A percentile compares a stretch with the other conserved stretches of the same genome.
phyloP scores from a whole-genome alignment of 2,888 invertebrate genomes.

The Drosophila nigricruria region DNA sequence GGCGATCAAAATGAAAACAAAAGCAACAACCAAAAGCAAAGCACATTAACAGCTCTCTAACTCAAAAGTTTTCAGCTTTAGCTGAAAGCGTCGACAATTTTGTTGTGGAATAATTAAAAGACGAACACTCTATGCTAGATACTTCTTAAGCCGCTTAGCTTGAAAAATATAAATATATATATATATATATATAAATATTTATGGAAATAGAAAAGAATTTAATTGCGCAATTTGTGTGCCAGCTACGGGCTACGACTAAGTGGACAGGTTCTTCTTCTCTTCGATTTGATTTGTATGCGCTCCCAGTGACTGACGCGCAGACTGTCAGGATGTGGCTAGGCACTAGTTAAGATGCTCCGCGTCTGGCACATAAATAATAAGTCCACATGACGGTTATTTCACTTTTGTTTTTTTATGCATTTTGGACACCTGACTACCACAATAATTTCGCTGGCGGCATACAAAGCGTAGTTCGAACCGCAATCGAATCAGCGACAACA shows the following conservation, averaged over 20 bases:
- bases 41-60: conserved; percentile 46
- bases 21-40: conserved; percentile 40
- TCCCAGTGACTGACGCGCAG: conserved; percentile 20
- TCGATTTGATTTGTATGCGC: conserved; percentile 59
- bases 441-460: conserved; percentile 71
- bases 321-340: conserved; percentile 56
- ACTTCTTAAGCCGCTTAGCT: conserved; percentile 35
- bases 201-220: conserved; percentile 44
- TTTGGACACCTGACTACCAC: conserved; percentile 39
- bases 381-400: conserved; percentile 10
- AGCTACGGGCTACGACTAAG: conserved; percentile 32
- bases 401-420: conserved; percentile 39
- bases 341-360: conserved; percentile 58
- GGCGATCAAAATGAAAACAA: conserved; percentile 41
- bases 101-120: conserved; percentile 52
- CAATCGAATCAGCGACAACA: conserved; percentile 27
- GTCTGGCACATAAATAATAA: conserved; percentile 66
- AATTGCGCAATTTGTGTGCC: conserved; percentile 55
- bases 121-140: conserved; percentile 12
- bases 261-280: conserved; percentile 46
- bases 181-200: conserved; percentile 35
- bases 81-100: conserved; percentile 53
- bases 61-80: conserved; percentile 1
- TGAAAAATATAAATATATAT: conserved; percentile 15
- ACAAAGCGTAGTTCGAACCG: conserved; percentile 57